These are phyloP conservation scores for Reticulitermes lucifugus DNA, from an alignment of 2,888 invertebrate species.

Conservation along the genomic window DNA sequence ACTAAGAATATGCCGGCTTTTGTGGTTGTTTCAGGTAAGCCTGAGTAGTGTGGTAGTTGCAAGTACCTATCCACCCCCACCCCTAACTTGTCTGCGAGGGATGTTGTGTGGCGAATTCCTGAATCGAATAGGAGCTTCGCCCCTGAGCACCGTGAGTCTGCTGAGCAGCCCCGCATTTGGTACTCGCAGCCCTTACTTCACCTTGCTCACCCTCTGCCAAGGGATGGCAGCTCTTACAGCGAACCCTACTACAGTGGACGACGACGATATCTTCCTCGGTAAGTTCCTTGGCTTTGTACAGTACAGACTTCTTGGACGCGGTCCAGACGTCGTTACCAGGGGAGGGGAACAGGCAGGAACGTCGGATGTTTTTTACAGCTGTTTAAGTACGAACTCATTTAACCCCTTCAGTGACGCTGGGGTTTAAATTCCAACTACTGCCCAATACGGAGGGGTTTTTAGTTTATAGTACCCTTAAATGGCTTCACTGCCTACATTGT, in stretches of 20 bases:
- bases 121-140: conserved; percentile 61
- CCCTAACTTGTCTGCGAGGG: conserved; percentile 40
- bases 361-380: no score
- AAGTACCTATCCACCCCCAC: background rate
- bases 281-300: conserved; percentile 58
- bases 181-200: conserved; percentile 69
- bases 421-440: no score
- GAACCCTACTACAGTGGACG: conserved; percentile 63
- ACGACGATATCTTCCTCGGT: conserved; percentile 77
- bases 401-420: no score
- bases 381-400: no score
- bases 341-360: background rate
- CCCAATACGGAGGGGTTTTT: no score
- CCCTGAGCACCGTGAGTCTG: conserved; percentile 59
- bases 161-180: conserved; percentile 60
- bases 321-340: no score
- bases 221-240: conserved; percentile 70
- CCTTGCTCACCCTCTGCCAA: conserved; percentile 71
- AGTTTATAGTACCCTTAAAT: no score
- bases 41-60: conserved; percentile 18
- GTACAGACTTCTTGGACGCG: no score
- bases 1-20: background rate
- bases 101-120: conserved; percentile 69
- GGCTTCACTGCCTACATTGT: no score
- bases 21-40: conserved; percentile 41